Base-by-base conservation (phyloP, 1,140 invertebrate genomes). In the Ephestia elutella region DNA sequence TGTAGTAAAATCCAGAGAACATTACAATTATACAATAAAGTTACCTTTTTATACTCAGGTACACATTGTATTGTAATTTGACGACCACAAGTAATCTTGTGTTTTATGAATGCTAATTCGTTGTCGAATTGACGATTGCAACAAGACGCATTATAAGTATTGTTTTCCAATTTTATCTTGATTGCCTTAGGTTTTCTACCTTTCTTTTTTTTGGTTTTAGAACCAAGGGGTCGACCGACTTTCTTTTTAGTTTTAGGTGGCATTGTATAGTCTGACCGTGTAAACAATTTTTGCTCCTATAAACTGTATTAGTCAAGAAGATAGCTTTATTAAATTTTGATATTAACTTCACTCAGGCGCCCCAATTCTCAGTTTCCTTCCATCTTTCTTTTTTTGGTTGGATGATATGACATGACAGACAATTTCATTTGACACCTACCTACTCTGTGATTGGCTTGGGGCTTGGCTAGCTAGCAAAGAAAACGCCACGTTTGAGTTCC, bases 321-420 rank as follows among this genome's bases (percentile, higher is more conserved):
- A 21, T 53, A 53, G 8, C 50, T 25, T n/a, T 3, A n/a, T 25
- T 49, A 73, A 72, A 76, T 60, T 79, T 84, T 84, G 80, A 82
- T 84, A 84, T 80, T 82, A 74, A 77, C 80, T 86, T 84, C 81
- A 82, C 78, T 71, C 80, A 86, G 82, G 82, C 82, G 82, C 79
- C 76, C 19, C 5, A n/a, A 9, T 8, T 53, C n/a, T 44, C 38
- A 3, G 1, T 7, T 15, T 55, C 35, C 13, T 54, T 54, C 51
- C 50, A 53, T 21, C 13, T 9, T 28, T n/a, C 21, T 25, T 53
- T 17, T 30, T 54, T n/a, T 53, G 5, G 5, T 10, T 21, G 13
- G 51, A 13, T 10, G 1, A 0, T 19, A 56, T 7, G 9, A 18
- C 25, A 48, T n/a, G n/a, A n/a, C n/a, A n/a, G n/a, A n/a, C n/a